Evolutionary conservation across 2,113 vertebrate species (phyloP).

Genomic region (Cavia aperea): DNA sequence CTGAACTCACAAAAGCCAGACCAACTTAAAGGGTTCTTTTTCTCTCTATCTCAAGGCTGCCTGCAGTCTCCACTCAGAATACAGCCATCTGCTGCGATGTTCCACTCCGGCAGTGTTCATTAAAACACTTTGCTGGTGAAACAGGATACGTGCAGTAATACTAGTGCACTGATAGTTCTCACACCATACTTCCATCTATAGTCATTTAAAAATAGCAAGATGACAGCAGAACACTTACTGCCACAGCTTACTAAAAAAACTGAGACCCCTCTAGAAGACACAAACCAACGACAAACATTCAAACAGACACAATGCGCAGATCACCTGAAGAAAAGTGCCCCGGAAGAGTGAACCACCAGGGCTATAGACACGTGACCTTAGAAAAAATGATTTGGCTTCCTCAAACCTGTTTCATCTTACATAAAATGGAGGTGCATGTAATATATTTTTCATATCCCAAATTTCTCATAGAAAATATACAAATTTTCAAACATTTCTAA

Average conservation of each 20-base stretch:
- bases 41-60: background rate
- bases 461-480: background rate
- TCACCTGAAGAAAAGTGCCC: background rate
- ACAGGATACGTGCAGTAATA: background rate
- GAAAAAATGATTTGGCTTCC: background rate
- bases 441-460: background rate
- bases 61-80: background rate
- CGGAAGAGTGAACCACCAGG: background rate
- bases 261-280: background rate
- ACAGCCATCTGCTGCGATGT: background rate
- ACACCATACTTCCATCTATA: background rate
- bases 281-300: constrained; percentile 6
- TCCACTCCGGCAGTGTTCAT: background rate
- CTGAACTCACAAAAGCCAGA: background rate
- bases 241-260: background rate
- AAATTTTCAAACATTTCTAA: background rate
- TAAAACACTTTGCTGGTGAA: background rate
- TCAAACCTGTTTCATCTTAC: background rate
- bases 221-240: background rate
- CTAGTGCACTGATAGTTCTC: background rate
- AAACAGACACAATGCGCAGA: background rate
- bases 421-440: background rate
- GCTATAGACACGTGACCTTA: background rate
- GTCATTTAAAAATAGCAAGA: background rate
- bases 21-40: background rate